phyloP scores from a whole-genome alignment of 1,140 invertebrate species.

The Drosophila kepulauana region DNA sequence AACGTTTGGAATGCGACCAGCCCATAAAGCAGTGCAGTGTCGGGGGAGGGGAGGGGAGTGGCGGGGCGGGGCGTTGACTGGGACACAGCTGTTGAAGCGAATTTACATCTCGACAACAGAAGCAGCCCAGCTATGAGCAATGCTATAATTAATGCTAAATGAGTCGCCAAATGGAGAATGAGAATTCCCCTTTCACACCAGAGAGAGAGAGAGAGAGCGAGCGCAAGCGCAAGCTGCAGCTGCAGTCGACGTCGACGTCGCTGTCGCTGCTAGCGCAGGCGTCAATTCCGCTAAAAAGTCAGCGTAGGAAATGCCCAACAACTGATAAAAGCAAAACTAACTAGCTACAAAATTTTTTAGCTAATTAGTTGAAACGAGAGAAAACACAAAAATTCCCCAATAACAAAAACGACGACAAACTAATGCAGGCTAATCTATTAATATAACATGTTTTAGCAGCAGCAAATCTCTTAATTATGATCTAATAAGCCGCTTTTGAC shows the following conservation, averaged over 20 bases:
- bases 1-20: constrained; percentile 46
- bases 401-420: constrained; percentile 8
- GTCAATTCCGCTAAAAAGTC: constrained; percentile 40
- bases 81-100: constrained; percentile 25
- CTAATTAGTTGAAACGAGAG: constrained; percentile 6
- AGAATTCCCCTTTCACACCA: constrained; percentile 7
- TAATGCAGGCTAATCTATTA: constrained; percentile 3
- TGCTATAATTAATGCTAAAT: constrained; percentile 66
- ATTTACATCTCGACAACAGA: constrained; percentile 33
- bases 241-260: neutral
- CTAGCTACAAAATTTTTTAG: constrained; percentile 30
- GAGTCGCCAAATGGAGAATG: constrained; percentile 53
- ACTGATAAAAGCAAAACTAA: constrained; percentile 18
- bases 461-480: neutral
- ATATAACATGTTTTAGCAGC: neutral
- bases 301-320: constrained; percentile 56
- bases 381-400: too few relatives aligned
- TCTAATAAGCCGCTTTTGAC: neutral
- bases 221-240: neutral
- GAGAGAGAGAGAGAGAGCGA: constrained; percentile 7
- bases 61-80: neutral
- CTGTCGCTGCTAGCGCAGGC: constrained; percentile 5
- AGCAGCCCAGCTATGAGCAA: constrained; percentile 12
- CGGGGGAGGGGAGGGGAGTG: neutral
- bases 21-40: constrained; percentile 18